These are phyloP conservation scores for Drosophila ogumai DNA, from an alignment of 1,140 invertebrate genomes.

Conservation along the genomic window DNA sequence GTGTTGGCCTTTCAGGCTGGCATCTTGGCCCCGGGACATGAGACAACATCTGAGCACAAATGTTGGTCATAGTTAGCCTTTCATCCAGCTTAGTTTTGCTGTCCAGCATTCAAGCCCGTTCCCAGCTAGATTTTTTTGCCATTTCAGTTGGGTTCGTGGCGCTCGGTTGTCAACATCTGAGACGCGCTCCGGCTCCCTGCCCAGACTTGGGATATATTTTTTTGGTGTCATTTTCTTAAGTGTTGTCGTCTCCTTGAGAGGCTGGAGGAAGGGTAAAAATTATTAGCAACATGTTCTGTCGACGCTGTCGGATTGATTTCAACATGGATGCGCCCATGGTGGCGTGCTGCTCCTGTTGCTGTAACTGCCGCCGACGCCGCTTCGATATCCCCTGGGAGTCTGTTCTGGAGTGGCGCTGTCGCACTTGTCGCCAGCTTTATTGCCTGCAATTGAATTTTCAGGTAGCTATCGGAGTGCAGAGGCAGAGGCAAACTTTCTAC, in stretches of 20 bases:
- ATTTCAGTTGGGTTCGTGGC: slow-evolving; percentile 40
- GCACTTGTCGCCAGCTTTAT: slow-evolving; percentile 81
- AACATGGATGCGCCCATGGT: slow-evolving; percentile 37
- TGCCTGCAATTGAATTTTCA: slow-evolving; percentile 80
- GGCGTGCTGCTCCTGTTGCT: slow-evolving; percentile 66
- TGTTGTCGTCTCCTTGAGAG: slow-evolving; percentile 42
- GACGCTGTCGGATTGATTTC: slow-evolving; percentile 84
- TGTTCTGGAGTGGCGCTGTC: slow-evolving; percentile 78
- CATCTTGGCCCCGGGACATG: slow-evolving; percentile 51
- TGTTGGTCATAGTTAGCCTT: slow-evolving; percentile 24
- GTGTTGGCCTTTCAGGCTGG: slow-evolving; percentile 62
- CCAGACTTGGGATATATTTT: slow-evolving; percentile 2
- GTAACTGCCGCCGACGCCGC: slow-evolving; percentile 49
- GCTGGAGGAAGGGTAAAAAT: slow-evolving; percentile 21
- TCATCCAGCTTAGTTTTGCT: not conserved
- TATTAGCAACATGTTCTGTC: slow-evolving; percentile 83
- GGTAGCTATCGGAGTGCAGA: slow-evolving; percentile 45
- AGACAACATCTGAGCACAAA: slow-evolving; percentile 36
- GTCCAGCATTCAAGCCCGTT: not conserved
- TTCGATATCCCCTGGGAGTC: slow-evolving; percentile 61
- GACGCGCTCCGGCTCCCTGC: slow-evolving; percentile 20
- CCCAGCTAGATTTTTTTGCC: not conserved
- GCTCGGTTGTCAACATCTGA: slow-evolving; percentile 70
- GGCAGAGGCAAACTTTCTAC: not conserved
- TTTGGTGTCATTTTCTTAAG: slow-evolving; percentile 72